Base-by-base conservation (phyloP, 2,888 invertebrate species). In the Habrosyne pyritoides region DNA sequence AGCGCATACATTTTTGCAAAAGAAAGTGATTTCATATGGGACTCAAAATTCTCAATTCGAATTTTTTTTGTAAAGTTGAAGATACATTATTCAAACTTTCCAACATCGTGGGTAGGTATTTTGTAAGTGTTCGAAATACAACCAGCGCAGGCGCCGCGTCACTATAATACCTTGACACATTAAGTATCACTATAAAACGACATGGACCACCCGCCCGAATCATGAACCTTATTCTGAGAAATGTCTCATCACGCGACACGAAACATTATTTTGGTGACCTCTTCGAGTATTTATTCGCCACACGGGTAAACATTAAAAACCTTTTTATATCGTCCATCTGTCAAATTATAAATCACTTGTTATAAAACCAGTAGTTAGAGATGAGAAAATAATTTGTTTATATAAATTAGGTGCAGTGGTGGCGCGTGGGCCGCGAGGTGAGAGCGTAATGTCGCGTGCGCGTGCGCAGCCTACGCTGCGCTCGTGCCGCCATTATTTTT, bases 311-410 rank as follows among this genome's bases (percentile, higher is more conserved):
- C 59, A 57, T 64, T 60, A 67, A 67, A 72, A 68, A 55, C 57
- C 52, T 56, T 63, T 64, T 62, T 61, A 67, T 67, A 63, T 62
- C 56, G 61, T 59, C 59, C 57, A 59, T 66, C 69, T 59, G 66
- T 73, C 73, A 73, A 18, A 64, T 60, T 63, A 75, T 75, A 78
- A 78, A 79, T 79, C 77, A 79, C 71, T 53, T 64, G 69, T 69
- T 69, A 77, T 71, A 80, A 87, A 83, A 84, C 83, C 87, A 87
- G 87, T 86, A 87, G 87, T 86, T 83, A 77, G 76, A 82, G 82
- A 84, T 85, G 84, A 76, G 84, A 84, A 83, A 83, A 84, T 86
- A 84, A 86, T 86, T 86, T 87, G 84, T 87, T 86, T 80, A 84
- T 81, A 86, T 86, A 85, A 86, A 85, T 87, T 82, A 87, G 76